Conservation (phyloP, 2,888 invertebrate genomes). For the Drosophila conformis region DNA sequence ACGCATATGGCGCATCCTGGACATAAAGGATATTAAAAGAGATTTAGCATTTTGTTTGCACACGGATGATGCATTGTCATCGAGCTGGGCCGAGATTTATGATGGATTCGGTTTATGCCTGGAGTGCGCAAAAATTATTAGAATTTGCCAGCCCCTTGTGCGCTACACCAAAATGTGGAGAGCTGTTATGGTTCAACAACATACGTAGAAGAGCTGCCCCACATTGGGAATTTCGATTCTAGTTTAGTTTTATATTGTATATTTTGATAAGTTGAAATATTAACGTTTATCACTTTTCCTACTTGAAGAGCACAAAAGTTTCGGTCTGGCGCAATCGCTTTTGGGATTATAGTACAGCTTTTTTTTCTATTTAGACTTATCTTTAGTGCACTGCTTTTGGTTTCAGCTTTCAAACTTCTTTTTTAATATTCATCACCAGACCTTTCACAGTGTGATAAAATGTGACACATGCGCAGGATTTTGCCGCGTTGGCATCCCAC, state of each 20-base stretch:
- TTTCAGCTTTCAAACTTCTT: constrained; percentile 59
- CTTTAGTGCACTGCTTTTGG: constrained; percentile 43
- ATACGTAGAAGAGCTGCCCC: constrained; percentile 6
- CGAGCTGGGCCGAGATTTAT: constrained; percentile 83
- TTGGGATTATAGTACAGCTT: constrained; percentile 8
- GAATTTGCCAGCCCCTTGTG: constrained; percentile 64
- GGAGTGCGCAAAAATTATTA: constrained; percentile 79
- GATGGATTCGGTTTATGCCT: constrained; percentile 81
- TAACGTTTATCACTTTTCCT: background rate
- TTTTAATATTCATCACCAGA: constrained; percentile 72
- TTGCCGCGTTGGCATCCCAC: constrained; percentile 71
- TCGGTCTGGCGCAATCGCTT: constrained; percentile 20
- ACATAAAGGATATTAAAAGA: constrained; percentile 82
- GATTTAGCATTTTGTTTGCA: constrained; percentile 82
- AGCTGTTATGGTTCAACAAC: constrained; percentile 17
- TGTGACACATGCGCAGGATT: constrained; percentile 76
- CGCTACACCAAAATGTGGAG: constrained; percentile 46
- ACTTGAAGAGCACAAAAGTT: constrained; percentile 14
- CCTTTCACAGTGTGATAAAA: constrained; percentile 51
- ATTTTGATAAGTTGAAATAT: background rate
- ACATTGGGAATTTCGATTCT: constrained; percentile 16
- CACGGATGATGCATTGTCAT: constrained; percentile 84
- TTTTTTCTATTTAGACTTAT: constrained; percentile 26
- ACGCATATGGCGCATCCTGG: constrained; percentile 79
- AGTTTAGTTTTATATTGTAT: background rate